Evolutionary conservation across 2,797 vertebrate species (phyloP), one percentile per base, ranked within the genome.

Genomic region (Sternotherus odoratus): DNA sequence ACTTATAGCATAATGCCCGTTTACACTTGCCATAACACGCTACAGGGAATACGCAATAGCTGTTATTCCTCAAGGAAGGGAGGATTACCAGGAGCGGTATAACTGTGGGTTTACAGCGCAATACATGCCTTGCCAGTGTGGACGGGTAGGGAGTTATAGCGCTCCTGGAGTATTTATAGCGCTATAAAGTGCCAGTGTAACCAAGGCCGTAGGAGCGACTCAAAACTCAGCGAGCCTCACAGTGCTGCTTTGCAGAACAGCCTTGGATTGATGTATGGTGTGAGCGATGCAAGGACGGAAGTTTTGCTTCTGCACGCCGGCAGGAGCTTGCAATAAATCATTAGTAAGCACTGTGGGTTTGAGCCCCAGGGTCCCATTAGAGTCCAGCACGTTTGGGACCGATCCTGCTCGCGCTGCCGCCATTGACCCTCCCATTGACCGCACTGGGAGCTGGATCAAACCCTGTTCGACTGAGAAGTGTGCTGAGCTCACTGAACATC

Each of bases 241-340:
- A 23, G 57, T 16, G 19, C 16, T 19, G 30, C 5, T 7, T 57
- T 9, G 24, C 39, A 16, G 3, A 43, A 51, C 80, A 0, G 11
- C 0, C 0, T 1, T 0, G 2, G 69, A 4, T 3, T 19, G 48
- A 16, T n/a, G 3, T 24, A 1, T 0, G 30, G 2, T 0, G 1
- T 15, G 21, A 4, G 36, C 1, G 0, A 2, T 1, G 80, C 56
- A 10, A 57, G 1, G 1, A 53, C 33, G 3, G 21, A 54, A 36
- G 5, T 4, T 11, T 2, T 33, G 56, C 12, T 1, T 16, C n/a
- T 5, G 51, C 4, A 1, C 0, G 0, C n/a, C 9, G 36, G 9
- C 49, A 21, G 79, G 1, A 12, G 51, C 57, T 36, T 11, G 8
- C 4, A 43, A 6, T n/a, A 4, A 12, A 63, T 24, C 1, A 5